phyloP scores from a whole-genome alignment of 1,140 invertebrate species.

The Drosophila asahinai region DNA sequence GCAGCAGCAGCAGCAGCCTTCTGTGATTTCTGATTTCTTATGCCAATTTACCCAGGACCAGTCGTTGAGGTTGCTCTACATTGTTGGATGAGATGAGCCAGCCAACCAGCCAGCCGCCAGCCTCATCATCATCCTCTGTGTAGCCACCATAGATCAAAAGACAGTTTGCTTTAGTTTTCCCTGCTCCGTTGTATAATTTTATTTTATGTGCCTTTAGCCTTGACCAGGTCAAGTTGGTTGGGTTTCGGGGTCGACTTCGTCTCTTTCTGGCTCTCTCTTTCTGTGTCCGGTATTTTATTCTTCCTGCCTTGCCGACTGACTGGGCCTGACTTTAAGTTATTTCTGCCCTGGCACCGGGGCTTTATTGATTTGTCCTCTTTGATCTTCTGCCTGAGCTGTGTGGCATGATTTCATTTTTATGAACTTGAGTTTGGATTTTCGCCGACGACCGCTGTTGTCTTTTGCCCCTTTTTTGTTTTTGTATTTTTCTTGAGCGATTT shows the following conservation, averaged over 20 bases:
- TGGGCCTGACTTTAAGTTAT: conserved; percentile 77
- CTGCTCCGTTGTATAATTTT: conserved; percentile 69
- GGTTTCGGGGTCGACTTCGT: conserved; percentile 52
- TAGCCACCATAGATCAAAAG: conserved; percentile 78
- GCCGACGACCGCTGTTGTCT: not conserved
- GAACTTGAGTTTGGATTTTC: conserved; percentile 76
- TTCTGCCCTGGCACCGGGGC: conserved; percentile 57
- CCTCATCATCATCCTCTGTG: conserved; percentile 33
- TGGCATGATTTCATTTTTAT: conserved; percentile 84
- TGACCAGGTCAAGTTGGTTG: conserved; percentile 80
- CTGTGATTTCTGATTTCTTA: conserved; percentile 84
- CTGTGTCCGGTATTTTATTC: conserved; percentile 19
- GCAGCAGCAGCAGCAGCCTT: conserved; percentile 62
- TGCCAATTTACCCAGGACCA: conserved; percentile 73
- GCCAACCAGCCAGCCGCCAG: conserved; percentile 25
- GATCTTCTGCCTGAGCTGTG: conserved; percentile 81
- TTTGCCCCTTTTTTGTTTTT: conserved; percentile 16
- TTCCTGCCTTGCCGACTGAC: conserved; percentile 24
- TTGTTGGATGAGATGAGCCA: conserved; percentile 43
- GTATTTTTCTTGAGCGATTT: conserved; percentile 42
- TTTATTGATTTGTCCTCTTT: conserved; percentile 84
- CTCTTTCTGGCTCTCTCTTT: not conserved
- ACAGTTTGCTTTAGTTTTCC: conserved; percentile 81
- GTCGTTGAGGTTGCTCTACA: conserved; percentile 62
- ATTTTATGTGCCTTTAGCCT: conserved; percentile 81